Evolutionary conservation across 2,113 vertebrate genomes (phyloP).

Genomic region (Nymphicus hollandicus): DNA sequence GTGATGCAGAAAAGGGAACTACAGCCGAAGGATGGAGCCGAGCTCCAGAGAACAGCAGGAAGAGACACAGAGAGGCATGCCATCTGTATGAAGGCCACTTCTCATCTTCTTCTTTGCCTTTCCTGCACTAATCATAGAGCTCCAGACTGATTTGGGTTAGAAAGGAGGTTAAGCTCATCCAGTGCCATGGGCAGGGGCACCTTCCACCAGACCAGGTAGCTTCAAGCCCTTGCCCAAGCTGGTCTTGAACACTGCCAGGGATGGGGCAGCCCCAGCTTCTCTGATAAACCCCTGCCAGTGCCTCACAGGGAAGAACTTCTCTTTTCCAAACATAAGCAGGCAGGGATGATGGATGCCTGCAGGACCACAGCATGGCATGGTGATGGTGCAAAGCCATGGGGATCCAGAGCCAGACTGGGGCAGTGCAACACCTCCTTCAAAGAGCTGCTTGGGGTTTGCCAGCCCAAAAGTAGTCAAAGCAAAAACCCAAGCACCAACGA

Average conservation of each 20-base stretch:
- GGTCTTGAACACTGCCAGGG: neutral
- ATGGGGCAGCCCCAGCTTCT: neutral
- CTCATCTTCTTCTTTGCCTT: neutral
- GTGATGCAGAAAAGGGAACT: neutral
- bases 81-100: neutral
- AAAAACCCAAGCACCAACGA: neutral
- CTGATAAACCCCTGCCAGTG: neutral
- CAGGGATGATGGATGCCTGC: neutral
- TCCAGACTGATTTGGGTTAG: neutral
- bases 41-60: neutral
- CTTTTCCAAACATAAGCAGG: neutral
- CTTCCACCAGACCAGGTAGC: neutral
- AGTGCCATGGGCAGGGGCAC: neutral
- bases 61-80: rapidly evolving
- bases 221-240: neutral
- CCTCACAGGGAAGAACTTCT: neutral
- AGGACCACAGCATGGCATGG: rapidly evolving
- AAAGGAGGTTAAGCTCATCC: neutral
- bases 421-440: neutral
- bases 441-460: neutral
- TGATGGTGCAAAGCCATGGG: neutral
- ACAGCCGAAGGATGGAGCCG: rapidly evolving
- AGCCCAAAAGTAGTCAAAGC: neutral
- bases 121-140: neutral
- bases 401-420: rapidly evolving